These are phyloP conservation scores for Lasioglossum villosulum DNA, from an alignment of 2,888 invertebrate genomes.

Conservation along the genomic window DNA sequence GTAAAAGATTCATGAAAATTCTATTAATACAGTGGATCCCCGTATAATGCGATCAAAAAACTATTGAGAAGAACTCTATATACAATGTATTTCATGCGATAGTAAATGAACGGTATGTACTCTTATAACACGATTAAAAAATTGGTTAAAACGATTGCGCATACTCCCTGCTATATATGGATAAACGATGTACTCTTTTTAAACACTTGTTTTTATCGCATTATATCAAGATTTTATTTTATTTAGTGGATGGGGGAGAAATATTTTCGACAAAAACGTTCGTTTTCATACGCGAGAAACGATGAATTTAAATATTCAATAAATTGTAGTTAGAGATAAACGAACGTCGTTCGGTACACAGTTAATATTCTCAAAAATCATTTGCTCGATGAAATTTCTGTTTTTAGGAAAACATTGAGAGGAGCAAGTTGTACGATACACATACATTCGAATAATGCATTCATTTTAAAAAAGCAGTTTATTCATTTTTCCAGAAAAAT, in stretches of 20 bases:
- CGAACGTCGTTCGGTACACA: background rate
- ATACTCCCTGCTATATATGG: background rate
- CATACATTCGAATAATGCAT: background rate
- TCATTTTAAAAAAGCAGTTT: background rate
- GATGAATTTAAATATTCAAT: background rate
- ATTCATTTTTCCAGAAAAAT: background rate
- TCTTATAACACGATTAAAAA: background rate
- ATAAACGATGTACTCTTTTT: background rate
- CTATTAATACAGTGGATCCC: background rate
- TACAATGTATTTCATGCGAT: background rate
- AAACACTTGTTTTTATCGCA: background rate
- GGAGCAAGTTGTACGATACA: background rate
- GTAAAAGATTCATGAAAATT: conserved; percentile 1
- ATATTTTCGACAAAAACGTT: background rate
- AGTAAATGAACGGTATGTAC: background rate
- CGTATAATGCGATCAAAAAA: background rate
- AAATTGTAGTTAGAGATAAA: background rate
- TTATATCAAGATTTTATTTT: background rate
- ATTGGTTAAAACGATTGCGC: background rate
- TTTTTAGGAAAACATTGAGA: background rate
- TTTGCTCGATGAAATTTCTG: background rate
- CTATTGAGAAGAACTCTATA: background rate
- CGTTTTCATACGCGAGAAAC: background rate
- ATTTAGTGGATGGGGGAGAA: background rate
- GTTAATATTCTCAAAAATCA: background rate